Conservation (phyloP, 1,140 invertebrate species). For the Brachionus plicatilis region DNA sequence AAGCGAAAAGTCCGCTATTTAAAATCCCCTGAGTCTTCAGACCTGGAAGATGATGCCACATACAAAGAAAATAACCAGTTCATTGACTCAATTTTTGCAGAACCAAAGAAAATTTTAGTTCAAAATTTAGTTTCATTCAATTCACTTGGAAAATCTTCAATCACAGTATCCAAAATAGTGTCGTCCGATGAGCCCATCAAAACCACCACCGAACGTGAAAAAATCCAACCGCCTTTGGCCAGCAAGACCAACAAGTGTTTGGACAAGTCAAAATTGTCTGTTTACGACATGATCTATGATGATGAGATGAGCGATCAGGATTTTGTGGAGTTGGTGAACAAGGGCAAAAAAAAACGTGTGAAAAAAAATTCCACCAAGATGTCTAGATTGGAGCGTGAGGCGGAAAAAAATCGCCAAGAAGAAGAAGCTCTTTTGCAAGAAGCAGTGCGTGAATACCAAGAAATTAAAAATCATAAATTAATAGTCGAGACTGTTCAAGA, state of each 20-base stretch:
- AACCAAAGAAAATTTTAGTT: not conserved
- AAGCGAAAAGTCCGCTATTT: not conserved
- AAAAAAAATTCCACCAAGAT: not conserved
- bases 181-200: not conserved
- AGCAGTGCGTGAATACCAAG: not conserved
- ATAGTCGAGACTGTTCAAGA: not conserved
- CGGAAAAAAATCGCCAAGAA: not conserved
- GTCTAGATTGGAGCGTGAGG: not conserved
- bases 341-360: not conserved
- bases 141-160: not conserved
- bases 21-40: not conserved
- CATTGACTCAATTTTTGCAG: not conserved
- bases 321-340: not conserved
- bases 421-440: not conserved
- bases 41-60: not conserved
- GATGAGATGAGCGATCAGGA: not conserved
- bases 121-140: not conserved
- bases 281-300: not conserved
- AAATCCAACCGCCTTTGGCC: not conserved
- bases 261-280: not conserved
- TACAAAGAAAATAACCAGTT: not conserved
- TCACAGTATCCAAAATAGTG: not conserved
- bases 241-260: not conserved
- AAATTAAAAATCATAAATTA: constrained; percentile 9
- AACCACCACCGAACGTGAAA: too few relatives aligned